Base-by-base conservation (phyloP, 1,140 invertebrate genomes). In the Mactra quadrangularis region DNA sequence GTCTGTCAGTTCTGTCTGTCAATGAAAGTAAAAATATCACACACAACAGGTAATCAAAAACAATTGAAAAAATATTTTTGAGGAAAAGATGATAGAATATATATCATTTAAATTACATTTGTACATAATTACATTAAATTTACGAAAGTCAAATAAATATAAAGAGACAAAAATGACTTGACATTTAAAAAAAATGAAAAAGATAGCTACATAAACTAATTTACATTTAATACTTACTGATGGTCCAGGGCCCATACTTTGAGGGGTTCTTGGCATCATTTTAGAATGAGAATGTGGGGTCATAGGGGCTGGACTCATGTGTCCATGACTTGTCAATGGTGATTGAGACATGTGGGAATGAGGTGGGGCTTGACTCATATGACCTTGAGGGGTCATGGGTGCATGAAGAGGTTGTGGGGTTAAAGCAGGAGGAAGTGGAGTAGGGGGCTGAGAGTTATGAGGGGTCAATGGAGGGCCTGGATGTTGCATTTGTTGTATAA, bases 361-460 rank as follows among this genome's bases (percentile, higher is more conserved):
- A 3, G 71, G 71, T 7, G 55, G 50, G 22, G 50, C 70, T 57
- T 72, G 70, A 11, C 53, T 27, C 60, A 78, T 62, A 41, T 82
- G 78, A 64, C 68, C 59, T 35, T 71, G 64, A 35, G 78, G 78
- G 38, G 78, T 82, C 78, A 82, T 82, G 0, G 78, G 76, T 9
- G 76, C 55, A 17, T 78, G 76, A 15, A 62, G 76, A 45, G 45
- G 60, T 68, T 78, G 76, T 27, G 76, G 60, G 62, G 76, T 78
- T 15, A 78, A 33, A 17, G 76, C 60, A n/a, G 76, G 76, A n/a
- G 76, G 76, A 2, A 78, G 62, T 13, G 76, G 76, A 15, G 76
- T 78, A 1, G 57, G 60, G 17, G 76, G 76, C 17, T 78, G 76
- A 29, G 60, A 33, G 29, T 45, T 38, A 38, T 78, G 70, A n/a